A percentile compares a stretch with the other conserved stretches of the same genome.
phyloP scores from a whole-genome alignment of 2,113 vertebrate species.

The Micromys minutus region DNA sequence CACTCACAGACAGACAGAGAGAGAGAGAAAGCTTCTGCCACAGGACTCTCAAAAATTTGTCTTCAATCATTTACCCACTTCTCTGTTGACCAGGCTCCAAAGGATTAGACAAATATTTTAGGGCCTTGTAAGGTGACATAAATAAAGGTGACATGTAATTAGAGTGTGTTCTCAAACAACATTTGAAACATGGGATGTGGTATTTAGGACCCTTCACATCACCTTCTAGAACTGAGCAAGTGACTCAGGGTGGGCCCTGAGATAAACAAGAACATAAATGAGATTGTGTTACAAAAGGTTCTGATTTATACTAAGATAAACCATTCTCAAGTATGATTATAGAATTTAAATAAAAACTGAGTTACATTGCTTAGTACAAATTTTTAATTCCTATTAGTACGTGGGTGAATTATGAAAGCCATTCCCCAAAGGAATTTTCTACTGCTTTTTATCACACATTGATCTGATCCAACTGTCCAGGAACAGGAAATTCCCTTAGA shows the following conservation, averaged over 20 bases:
- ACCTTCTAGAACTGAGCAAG: background rate
- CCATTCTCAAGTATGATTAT: slow-evolving; percentile 10
- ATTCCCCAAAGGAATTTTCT: background rate
- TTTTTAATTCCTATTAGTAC: background rate
- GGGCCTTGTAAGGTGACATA: background rate
- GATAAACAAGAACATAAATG: slow-evolving; percentile 18
- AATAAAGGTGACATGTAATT: background rate
- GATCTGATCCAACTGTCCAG: background rate
- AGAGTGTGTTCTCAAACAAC: background rate
- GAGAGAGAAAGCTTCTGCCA: background rate
- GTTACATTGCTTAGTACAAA: background rate
- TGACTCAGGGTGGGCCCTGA: background rate
- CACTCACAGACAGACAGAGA: background rate
- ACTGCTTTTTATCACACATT: background rate
- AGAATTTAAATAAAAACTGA: background rate
- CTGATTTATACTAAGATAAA: background rate
- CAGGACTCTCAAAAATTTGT: background rate
- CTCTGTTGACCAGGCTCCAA: background rate
- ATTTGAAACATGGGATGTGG: rapidly evolving
- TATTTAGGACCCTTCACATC: background rate
- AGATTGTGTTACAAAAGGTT: background rate
- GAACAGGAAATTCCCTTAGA: background rate
- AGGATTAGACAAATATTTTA: background rate
- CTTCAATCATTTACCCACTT: background rate
- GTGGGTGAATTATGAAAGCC: background rate